Evolutionary conservation across 2,888 invertebrate genomes (phyloP), one percentile per base, ranked within the genome.

Genomic region (Callosobruchus maculatus): DNA sequence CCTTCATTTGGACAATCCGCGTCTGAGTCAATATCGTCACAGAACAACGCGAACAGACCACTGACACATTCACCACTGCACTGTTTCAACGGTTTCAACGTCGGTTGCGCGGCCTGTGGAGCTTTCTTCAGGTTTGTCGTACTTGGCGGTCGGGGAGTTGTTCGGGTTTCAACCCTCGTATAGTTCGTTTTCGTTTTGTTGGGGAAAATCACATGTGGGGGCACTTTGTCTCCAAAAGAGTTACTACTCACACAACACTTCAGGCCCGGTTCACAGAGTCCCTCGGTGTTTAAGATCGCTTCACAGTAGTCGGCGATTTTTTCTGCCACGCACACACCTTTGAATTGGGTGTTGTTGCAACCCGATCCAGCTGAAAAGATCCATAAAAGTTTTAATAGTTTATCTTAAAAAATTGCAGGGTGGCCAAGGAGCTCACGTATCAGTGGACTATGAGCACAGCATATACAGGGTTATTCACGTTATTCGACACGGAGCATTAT

Each of bases 61-160:
- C 92, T 93, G 80, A 95, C 93, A 86, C 97, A 97, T 84, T 96
- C 95, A 0, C 97, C 97, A 70, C 90, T 89, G 83, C 97, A 97
- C 67, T 91, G 91, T 81, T 91, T 90, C 71, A 84, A 83, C 0
- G 86, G 84, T 2, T 84, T 84, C 2, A 87, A 86, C n/a, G 87
- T 87, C 0, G 87, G 84, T 0, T 84, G 82, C 73, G 85, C 84
- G 73, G 84, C 80, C 72, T 75, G 83, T 80, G 77, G 83, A 82
- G 74, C 86, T 79, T 76, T 77, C 80, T 81, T 81, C 82, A 86
- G 82, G 13, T 85, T 81, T 13, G 86, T 83, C n/a, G 83, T 84
- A n/a, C 83, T 81, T n/a, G 83, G 79, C 66, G 84, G 85, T 77
- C 80, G 81, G 2, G 83, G 84, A 67, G 87, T 84, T n/a, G 88